Conservation (phyloP, 2,797 vertebrate genomes). For the Oreochromis mossambicus region DNA sequence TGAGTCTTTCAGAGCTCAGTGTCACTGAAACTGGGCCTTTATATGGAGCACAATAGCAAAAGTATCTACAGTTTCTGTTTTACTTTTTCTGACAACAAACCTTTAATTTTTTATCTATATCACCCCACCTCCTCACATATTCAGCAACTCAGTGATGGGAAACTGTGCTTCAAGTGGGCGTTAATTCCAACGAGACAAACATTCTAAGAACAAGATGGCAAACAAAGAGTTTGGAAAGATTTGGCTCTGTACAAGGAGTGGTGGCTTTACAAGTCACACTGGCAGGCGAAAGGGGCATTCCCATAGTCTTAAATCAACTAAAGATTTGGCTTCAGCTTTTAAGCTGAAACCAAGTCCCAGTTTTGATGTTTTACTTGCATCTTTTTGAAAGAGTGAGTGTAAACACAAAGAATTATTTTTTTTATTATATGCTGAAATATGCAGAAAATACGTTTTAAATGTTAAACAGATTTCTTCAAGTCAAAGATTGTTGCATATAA, state of each 20-base stretch:
- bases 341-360: background rate
- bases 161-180: background rate
- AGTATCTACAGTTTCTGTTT: background rate
- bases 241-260: background rate
- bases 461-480: background rate
- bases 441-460: background rate
- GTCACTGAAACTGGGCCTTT: background rate
- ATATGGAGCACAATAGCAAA: background rate
- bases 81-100: background rate
- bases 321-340: background rate
- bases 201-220: background rate
- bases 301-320: background rate
- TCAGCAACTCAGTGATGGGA: background rate
- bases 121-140: background rate
- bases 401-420: background rate
- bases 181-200: background rate
- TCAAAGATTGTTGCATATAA: background rate
- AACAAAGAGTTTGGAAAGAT: background rate
- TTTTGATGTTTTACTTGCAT: background rate
- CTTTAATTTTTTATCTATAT: background rate
- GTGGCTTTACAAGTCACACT: background rate
- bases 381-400: background rate
- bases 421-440: background rate
- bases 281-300: background rate
- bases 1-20: background rate